Conservation (phyloP, 1,140 invertebrate species). For the Diorhabda sublineata region DNA sequence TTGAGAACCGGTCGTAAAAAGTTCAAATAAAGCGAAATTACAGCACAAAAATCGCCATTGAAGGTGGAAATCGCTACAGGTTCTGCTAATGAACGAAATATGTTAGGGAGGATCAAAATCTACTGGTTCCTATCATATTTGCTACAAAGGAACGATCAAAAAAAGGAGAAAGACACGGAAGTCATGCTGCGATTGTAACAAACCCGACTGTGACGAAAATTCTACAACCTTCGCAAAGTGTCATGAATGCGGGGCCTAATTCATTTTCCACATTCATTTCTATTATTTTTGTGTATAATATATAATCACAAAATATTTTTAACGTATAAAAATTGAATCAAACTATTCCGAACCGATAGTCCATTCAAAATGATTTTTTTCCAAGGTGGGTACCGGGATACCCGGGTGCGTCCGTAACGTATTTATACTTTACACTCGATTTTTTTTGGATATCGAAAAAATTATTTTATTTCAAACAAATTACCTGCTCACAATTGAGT, state of each 20-base stretch:
- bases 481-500: too few species aligned
- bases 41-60: too few species aligned
- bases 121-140: background rate
- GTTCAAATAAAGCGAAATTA: too few species aligned
- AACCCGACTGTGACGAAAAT: background rate
- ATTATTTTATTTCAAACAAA: too few species aligned
- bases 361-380: too few species aligned
- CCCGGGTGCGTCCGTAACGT: background rate
- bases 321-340: background rate
- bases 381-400: background rate
- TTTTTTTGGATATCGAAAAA: too few species aligned
- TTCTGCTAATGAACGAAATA: background rate
- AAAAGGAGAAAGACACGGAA: background rate
- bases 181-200: background rate
- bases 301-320: background rate
- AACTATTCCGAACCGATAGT: background rate
- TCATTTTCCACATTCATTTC: background rate
- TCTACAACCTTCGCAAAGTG: background rate
- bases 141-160: background rate
- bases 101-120: too few species aligned
- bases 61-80: background rate
- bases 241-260: background rate
- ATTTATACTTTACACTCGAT: background rate
- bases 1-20: background rate
- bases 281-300: background rate